phyloP scores from a whole-genome alignment of 1,140 invertebrate genomes.

The Wasmannia auropunctata region DNA sequence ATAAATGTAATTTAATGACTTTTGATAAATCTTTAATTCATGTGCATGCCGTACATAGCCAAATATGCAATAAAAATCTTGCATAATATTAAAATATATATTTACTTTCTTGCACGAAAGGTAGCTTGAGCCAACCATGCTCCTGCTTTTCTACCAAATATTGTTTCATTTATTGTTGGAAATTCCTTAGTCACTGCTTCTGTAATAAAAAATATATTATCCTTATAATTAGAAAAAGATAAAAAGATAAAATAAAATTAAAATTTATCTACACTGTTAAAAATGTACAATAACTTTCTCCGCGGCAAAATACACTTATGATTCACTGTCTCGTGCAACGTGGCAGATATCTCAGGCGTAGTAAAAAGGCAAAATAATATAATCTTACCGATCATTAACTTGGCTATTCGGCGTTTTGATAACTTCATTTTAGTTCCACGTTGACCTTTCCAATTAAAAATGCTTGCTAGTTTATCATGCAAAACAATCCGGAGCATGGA shows the following conservation, averaged over 20 bases:
- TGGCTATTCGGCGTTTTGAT: neutral
- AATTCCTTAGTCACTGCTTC: neutral
- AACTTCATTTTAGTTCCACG: neutral
- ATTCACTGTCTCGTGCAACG: neutral
- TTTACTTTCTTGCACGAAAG: constrained; percentile 16
- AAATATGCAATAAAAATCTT: too few relatives aligned
- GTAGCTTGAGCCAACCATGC: neutral
- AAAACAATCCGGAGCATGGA: neutral
- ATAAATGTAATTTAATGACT: too few relatives aligned
- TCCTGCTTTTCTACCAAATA: constrained; percentile 21
- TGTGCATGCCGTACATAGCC: too few relatives aligned
- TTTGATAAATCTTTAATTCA: too few relatives aligned
- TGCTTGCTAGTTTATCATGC: neutral
- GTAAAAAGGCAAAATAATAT: neutral
- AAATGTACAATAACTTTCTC: neutral
- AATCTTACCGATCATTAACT: neutral
- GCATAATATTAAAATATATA: neutral
- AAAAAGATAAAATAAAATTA: neutral
- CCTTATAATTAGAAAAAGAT: neutral
- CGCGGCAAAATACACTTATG: neutral
- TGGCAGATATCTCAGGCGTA: neutral
- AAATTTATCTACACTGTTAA: neutral
- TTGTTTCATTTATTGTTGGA: neutral
- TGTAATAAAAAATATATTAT: neutral
- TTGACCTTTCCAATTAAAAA: neutral